Base-by-base conservation (phyloP, 2,113 vertebrate genomes). In the Anoura caudifer region DNA sequence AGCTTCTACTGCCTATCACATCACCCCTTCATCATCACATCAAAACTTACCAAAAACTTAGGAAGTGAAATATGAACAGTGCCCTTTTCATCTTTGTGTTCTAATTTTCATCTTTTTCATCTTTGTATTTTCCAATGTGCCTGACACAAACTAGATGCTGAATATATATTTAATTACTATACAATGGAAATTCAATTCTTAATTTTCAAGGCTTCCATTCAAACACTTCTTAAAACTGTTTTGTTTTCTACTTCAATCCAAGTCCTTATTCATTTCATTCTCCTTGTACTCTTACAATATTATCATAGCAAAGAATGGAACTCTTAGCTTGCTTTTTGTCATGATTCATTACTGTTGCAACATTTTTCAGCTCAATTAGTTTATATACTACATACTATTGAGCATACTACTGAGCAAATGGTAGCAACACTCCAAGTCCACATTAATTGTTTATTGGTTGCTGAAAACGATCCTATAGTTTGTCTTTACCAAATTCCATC, bases 401-500 rank as follows among this genome's bases (percentile, higher is more conserved):
- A 45, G 56, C n/a, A 92, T 8, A 19, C 9, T 61, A 38, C 38
- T 85, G 56, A 76, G 50, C 20, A 91, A 92, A 93, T 56, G 31
- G 76, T 41, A 86, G 79, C 33, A 80, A 75, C n/a, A 82, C 41
- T 17, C 19, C 4, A 87, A 45, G 22, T 75, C 26, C 43, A 75
- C 4, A 93, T 28, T 56, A 63, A 85, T n/a, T 95, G 31, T 91
- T 95, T 83, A 70, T 80, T 96, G 85, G 56, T 87, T 94, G 24
- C 80, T 85, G 50, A 70, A 93, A 89, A 93, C 56, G 96, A 65
- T 13, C 63, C 38, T 36, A 77, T 20, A 93, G 43, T 76, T 81
- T 89, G 75, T 88, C 67, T 91, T 88, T 38, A 95, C 24, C 80
- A 95, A 95, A 94, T 75, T 72, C 80, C 9, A 94, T 77, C 56